These are phyloP conservation scores for Amphiprion percula DNA, from an alignment of 2,113 vertebrate species.

Conservation along the genomic window DNA sequence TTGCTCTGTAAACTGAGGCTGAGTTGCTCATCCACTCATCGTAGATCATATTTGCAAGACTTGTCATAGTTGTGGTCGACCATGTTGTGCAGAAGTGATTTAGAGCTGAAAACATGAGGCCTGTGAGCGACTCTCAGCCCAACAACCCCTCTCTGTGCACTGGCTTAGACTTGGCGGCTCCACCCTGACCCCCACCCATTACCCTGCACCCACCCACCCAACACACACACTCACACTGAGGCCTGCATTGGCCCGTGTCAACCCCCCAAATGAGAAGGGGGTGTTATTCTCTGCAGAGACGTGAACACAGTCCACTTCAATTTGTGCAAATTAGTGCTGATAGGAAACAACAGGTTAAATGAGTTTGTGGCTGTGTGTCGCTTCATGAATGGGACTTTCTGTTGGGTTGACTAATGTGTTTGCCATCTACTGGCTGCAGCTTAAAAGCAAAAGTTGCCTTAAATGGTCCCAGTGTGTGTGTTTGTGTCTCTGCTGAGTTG, in stretches of 20 bases:
- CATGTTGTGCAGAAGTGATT: conserved; percentile 55
- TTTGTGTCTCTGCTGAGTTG: background rate
- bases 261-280: conserved; percentile 23
- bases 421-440: conserved; percentile 29
- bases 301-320: conserved; percentile 11
- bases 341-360: conserved; percentile 39
- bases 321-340: background rate
- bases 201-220: conserved; percentile 21
- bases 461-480: conserved; percentile 22
- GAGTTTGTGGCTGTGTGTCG: conserved; percentile 5
- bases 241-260: conserved; percentile 11
- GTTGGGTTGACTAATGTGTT: conserved; percentile 26
- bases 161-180: conserved; percentile 76
- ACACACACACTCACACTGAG: conserved; percentile 21
- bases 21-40: background rate
- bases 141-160: conserved; percentile 67
- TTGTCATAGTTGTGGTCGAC: conserved; percentile 68
- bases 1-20: conserved; percentile 11
- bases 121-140: conserved; percentile 32
- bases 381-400: conserved; percentile 47
- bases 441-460: conserved; percentile 24
- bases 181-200: conserved; percentile 68
- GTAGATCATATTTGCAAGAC: conserved; percentile 37
- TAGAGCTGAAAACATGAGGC: conserved; percentile 26
- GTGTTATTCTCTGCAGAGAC: conserved; percentile 24